Conservation (phyloP, 2,797 vertebrate genomes). For the Emydoidea blandingii region DNA sequence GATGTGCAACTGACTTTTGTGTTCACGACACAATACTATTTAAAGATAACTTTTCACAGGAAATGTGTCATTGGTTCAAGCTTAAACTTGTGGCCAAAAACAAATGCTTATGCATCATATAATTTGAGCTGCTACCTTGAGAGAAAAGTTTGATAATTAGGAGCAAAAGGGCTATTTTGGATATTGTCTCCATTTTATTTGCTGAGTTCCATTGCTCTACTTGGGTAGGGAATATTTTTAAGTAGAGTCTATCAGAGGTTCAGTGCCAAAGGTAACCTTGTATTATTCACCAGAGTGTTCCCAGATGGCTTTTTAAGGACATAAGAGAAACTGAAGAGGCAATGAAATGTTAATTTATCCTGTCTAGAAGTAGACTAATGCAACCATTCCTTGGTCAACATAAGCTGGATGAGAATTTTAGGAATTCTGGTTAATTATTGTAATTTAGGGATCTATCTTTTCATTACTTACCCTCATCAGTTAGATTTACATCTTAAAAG, state of each 20-base stretch:
- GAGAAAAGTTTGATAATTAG: neutral
- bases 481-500: neutral
- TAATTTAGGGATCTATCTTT: conserved; percentile 11
- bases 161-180: neutral
- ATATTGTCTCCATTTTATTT: neutral
- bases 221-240: neutral
- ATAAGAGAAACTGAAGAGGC: neutral
- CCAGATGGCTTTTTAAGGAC: neutral
- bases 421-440: conserved; percentile 5
- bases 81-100: neutral
- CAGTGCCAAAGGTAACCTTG: neutral
- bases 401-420: neutral
- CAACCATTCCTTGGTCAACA: conserved; percentile 24
- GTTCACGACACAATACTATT: conserved; percentile 13
- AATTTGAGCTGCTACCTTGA: neutral
- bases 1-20: neutral
- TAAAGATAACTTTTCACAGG: neutral
- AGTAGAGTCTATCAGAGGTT: neutral
- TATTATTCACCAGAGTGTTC: neutral
- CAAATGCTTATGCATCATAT: neutral
- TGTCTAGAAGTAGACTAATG: neutral
- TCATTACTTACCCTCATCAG: neutral
- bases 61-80: neutral
- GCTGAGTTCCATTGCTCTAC: neutral
- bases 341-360: neutral